Percentiles rank a stretch among this genome's conserved stretches.
phyloP scores from a whole-genome alignment of 1,140 invertebrate genomes.

The Brachionus rotundiformis region DNA sequence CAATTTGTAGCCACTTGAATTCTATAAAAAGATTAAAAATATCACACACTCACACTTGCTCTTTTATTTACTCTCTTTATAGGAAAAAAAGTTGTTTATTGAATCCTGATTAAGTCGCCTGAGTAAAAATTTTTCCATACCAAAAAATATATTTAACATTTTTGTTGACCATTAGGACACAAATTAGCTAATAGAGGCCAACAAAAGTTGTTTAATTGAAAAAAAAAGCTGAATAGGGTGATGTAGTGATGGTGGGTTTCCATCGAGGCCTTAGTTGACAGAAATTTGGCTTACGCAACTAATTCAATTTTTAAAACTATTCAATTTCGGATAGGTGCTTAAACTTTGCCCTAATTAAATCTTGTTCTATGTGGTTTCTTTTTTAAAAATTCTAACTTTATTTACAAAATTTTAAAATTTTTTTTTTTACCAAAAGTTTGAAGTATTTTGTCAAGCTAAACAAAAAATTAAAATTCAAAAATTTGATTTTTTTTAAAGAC shows the following conservation, averaged over 20 bases:
- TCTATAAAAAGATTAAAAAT: conserved; percentile 27
- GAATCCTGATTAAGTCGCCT: conserved; percentile 2
- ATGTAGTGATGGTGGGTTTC: neutral
- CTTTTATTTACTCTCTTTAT: neutral
- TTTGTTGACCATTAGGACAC: neutral
- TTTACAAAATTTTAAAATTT: neutral
- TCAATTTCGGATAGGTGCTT: neutral
- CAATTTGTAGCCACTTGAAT: conserved; percentile 36
- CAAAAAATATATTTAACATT: neutral
- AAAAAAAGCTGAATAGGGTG: neutral
- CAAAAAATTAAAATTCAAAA: neutral
- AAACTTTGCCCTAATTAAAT: neutral
- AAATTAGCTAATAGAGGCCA: neutral
- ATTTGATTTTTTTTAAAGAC: neutral
- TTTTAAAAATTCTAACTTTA: neutral
- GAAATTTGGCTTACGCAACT: neutral
- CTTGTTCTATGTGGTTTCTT: neutral
- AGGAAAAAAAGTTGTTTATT: conserved; percentile 13
- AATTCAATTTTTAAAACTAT: neutral
- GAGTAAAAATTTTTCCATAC: neutral
- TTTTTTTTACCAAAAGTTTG: neutral
- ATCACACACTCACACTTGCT: conserved; percentile 28
- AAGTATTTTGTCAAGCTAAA: neutral
- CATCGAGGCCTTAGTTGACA: neutral
- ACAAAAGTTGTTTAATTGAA: neutral